phyloP scores from a whole-genome alignment of 2,888 invertebrate genomes.

The Dyspetes luteomarginatus region DNA sequence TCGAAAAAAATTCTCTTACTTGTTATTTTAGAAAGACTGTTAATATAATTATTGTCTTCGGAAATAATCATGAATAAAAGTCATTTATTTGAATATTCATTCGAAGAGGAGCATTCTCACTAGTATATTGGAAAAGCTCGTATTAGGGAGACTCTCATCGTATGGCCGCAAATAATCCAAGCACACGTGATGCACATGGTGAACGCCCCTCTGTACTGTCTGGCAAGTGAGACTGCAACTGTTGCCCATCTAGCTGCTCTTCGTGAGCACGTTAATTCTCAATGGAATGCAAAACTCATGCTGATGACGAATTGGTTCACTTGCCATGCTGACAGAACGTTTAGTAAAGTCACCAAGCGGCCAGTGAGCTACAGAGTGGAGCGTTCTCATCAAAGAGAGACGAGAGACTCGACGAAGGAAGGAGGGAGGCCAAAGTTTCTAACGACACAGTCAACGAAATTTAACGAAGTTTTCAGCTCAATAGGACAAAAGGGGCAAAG shows the following conservation, averaged over 20 bases:
- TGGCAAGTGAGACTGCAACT: slow-evolving; percentile 35
- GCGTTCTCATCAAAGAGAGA: slow-evolving; percentile 32
- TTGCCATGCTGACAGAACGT: slow-evolving; percentile 55
- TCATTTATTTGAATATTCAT: neutral
- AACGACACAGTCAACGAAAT: neutral
- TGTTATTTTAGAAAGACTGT: too few species aligned
- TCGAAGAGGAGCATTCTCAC: neutral
- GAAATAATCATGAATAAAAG: neutral
- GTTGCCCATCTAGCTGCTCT: neutral
- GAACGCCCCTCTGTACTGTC: slow-evolving; percentile 33
- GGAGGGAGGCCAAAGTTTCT: neutral
- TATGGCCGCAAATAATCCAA: neutral
- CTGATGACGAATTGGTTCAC: slow-evolving; percentile 51
- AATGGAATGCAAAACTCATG: slow-evolving; percentile 56
- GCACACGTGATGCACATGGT: slow-evolving; percentile 48
- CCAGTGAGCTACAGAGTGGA: neutral
- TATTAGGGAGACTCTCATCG: neutral
- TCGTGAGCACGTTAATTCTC: slow-evolving; percentile 30
- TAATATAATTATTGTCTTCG: too few species aligned
- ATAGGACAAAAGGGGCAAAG: slow-evolving; percentile 6
- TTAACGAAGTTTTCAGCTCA: neutral
- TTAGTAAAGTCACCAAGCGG: slow-evolving; percentile 48
- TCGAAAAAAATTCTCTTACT: too few species aligned
- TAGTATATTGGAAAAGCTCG: neutral
- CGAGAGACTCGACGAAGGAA: neutral